Evolutionary conservation across 2,113 vertebrate species (phyloP), one percentile per base, ranked within the genome.

Genomic region (Haplochromis burtoni): DNA sequence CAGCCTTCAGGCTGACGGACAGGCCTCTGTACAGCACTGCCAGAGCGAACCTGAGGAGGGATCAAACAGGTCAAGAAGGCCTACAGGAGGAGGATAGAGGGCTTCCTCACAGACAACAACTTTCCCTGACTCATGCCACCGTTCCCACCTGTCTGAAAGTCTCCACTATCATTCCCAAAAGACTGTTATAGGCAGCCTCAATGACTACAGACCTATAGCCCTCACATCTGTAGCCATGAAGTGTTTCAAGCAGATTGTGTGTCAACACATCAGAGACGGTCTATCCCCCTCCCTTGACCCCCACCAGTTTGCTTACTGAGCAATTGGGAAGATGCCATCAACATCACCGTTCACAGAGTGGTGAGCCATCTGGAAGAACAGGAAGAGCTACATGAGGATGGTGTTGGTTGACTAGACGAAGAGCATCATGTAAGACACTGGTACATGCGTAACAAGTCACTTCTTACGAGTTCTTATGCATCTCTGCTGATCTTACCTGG

Each of bases 221-320:
- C 17, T 66, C 31, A 38, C 31, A 66, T 66, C 31, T 66, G 31
- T 66, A 66, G 17, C 61, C 31, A 12, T 38, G 10, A 66, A 38
- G 31, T 66, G 31, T 38, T n/a, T 66, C 31, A 66, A 66, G 31
- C 31, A 19, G 31, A 66, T 66, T 38, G 31, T 66, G 57, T 61
- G 5, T 61, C 31, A 66, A 35, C 31, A 66, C 61, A 66, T 66
- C 31, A 66, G 4, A 66, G 31, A 38, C 31, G 38, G 61, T 66
- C 31, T 35, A 0, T 3, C 17, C 0, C 59, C 6, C 59, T 35
- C 10, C 61, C 6, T 0, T n/a, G 17, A 35, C 31, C 6, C 10
- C 17, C 31, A n/a, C 51, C 49, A 51, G 49, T 51, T 51, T 51
- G 17, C 47, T 51, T 51, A 51, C 59, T 3, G 61, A 66, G 61